These are phyloP conservation scores for Oenanthe melanoleuca DNA, from an alignment of 2,113 vertebrate species.

Conservation along the genomic window DNA sequence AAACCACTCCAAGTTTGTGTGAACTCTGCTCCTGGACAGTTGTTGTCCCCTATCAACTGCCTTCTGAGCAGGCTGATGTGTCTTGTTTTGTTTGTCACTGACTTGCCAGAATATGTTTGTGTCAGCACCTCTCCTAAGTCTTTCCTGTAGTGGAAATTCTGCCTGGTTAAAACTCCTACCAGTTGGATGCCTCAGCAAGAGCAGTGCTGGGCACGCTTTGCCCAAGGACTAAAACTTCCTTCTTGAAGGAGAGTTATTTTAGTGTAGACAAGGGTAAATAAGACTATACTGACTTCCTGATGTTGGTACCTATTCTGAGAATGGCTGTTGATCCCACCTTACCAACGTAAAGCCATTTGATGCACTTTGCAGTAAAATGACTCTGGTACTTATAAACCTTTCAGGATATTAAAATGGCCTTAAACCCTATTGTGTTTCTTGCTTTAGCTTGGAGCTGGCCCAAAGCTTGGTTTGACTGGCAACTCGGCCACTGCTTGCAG, in stretches of 20 bases:
- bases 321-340: background rate
- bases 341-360: background rate
- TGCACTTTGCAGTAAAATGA: background rate
- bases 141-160: background rate
- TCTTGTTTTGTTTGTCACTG: background rate
- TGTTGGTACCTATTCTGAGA: background rate
- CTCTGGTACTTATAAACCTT: background rate
- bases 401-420: background rate
- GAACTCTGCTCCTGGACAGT: rapidly evolving
- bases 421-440: background rate
- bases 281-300: background rate
- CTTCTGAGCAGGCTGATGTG: background rate
- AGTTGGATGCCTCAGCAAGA: background rate
- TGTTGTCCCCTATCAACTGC: background rate
- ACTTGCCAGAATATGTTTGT: background rate
- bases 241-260: background rate
- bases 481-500: background rate
- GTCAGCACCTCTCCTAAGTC: background rate
- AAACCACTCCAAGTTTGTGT: background rate
- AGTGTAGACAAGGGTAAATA: background rate
- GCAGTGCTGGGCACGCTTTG: background rate
- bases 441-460: background rate
- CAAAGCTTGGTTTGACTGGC: background rate
- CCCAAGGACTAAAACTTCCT: background rate
- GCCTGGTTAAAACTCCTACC: background rate